A percentile compares a stretch with the other conserved stretches of the same genome.
phyloP scores from a whole-genome alignment of 2,888 invertebrate genomes.

The Dryomyza anilis region DNA sequence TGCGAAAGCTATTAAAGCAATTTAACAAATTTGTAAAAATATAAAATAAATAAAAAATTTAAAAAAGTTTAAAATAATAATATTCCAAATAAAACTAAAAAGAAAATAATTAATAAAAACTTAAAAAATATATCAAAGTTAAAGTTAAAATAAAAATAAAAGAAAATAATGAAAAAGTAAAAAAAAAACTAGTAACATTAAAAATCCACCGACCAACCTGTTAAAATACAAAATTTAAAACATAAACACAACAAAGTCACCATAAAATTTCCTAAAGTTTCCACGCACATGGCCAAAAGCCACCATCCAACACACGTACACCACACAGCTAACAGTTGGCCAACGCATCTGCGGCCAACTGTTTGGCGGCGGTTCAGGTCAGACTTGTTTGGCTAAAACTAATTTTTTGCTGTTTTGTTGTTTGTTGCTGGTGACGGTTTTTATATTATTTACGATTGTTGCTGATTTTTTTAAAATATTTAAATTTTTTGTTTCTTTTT shows the following conservation, averaged over 20 bases:
- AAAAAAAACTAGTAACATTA: background rate
- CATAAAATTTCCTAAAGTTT: too few relatives aligned
- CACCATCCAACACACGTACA: background rate
- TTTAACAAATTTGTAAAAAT: too few relatives aligned
- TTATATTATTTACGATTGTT: background rate
- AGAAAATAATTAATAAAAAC: too few relatives aligned
- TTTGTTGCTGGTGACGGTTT: background rate
- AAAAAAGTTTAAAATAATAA: too few relatives aligned
- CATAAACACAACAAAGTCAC: background rate
- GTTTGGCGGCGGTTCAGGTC: background rate
- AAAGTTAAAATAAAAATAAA: too few relatives aligned
- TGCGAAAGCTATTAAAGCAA: too few relatives aligned
- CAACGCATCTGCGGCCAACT: background rate
- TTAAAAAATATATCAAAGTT: too few relatives aligned
- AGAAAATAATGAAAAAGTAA: background rate
- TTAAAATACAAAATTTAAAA: background rate
- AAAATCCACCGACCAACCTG: background rate
- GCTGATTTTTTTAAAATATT: background rate
- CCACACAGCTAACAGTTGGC: background rate
- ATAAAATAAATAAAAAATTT: too few relatives aligned
- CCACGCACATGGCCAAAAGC: background rate
- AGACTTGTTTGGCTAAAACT: slow-evolving; percentile 12
- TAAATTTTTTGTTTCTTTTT: too few relatives aligned
- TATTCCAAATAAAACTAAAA: too few relatives aligned
- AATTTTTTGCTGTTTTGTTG: background rate